These are phyloP conservation scores for Lathamus discolor DNA, from an alignment of 2,113 vertebrate species.

Conservation along the genomic window DNA sequence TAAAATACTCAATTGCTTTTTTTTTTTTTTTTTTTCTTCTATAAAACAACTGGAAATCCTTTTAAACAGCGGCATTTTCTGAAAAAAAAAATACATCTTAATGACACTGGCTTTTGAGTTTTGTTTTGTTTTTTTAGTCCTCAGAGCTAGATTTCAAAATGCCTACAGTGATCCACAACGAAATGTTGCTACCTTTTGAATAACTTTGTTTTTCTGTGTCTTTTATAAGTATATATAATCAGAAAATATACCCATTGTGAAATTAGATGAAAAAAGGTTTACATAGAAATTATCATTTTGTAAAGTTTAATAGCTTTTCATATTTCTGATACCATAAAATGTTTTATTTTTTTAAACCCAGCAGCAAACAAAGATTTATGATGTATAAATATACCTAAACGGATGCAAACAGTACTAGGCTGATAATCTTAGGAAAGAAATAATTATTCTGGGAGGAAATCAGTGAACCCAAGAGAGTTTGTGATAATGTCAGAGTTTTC, in stretches of 20 bases:
- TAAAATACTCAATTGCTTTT: neutral
- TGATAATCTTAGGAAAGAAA: neutral
- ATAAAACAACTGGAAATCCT: neutral
- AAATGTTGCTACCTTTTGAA: neutral
- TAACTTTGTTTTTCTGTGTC: neutral
- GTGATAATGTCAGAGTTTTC: neutral
- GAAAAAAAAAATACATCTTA: neutral
- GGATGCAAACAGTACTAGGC: rapidly evolving
- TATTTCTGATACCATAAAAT: neutral
- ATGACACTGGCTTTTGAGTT: neutral
- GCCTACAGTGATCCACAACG: neutral
- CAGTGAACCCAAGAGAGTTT: neutral
- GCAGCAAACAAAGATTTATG: neutral
- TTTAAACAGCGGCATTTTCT: neutral
- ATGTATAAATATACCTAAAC: neutral
- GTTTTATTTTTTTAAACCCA: neutral
- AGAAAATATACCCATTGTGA: neutral
- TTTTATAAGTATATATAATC: neutral
- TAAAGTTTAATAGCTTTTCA: neutral
- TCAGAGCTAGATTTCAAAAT: neutral
- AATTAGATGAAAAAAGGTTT: neutral
- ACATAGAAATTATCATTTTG: neutral
- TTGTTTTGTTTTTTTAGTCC: rapidly evolving
- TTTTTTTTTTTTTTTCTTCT: neutral
- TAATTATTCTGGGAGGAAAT: rapidly evolving